phyloP scores from a whole-genome alignment of 1,140 invertebrate genomes.

The Pseudomyrmex pallidus region DNA sequence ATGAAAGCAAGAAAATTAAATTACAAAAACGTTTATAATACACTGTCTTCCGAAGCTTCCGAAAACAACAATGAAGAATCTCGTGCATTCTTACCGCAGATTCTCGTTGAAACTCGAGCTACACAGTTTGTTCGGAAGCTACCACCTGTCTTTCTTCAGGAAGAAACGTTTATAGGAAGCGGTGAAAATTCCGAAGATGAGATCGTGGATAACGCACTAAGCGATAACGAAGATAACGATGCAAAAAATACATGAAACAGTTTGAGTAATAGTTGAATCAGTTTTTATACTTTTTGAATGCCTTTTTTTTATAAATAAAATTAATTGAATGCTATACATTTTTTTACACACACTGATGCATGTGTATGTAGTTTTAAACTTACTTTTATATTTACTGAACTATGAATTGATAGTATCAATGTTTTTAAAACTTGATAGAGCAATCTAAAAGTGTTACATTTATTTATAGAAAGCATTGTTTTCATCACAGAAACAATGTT shows the following conservation, averaged over 20 bases:
- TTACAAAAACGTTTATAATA: neutral
- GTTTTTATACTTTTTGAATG: neutral
- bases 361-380: too few relatives aligned
- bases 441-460: too few relatives aligned
- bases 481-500: too few relatives aligned
- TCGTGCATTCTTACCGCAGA: constrained; percentile 27
- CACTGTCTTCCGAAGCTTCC: constrained; percentile 11
- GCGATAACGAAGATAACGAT: constrained; percentile 13
- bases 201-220: neutral
- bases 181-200: constrained; percentile 83
- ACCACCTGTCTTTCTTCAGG: constrained; percentile 70
- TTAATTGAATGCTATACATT: too few relatives aligned
- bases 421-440: too few relatives aligned
- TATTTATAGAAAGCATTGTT: too few relatives aligned
- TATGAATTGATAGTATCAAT: too few relatives aligned
- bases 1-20: neutral
- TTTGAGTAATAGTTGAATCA: neutral
- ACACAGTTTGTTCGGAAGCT: constrained; percentile 18
- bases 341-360: too few relatives aligned
- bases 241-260: neutral
- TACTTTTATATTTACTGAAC: too few relatives aligned
- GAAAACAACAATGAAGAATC: constrained; percentile 18
- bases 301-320: too few relatives aligned
- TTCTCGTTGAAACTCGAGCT: constrained; percentile 24
- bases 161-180: constrained; percentile 81